Evolutionary conservation across 2,888 invertebrate species (phyloP).

Genomic region (Torymus auratus): DNA sequence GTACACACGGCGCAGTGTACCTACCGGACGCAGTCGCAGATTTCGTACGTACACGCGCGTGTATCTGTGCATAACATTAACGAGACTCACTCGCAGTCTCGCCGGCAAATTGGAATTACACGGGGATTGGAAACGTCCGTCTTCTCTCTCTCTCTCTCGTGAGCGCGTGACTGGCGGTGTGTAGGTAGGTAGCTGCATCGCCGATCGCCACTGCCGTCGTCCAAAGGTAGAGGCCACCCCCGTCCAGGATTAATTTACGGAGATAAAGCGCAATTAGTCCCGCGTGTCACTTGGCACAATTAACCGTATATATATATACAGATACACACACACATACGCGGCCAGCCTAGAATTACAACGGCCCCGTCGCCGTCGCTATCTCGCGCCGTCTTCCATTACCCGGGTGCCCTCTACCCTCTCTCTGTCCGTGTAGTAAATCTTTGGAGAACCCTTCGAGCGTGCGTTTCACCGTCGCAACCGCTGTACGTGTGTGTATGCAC

Average conservation of each 20-base stretch:
- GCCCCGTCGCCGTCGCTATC: background rate
- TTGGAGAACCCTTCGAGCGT: too few species aligned
- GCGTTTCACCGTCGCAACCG: too few species aligned
- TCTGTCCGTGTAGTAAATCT: too few species aligned
- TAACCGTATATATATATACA: constrained; percentile 59
- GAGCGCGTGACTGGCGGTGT: constrained; percentile 53
- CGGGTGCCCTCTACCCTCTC: too few species aligned
- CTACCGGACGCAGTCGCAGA: background rate
- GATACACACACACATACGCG: too few species aligned
- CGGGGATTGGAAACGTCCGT: constrained; percentile 62
- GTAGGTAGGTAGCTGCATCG: too few species aligned
- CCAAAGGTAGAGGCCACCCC: constrained; percentile 13
- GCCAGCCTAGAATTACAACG: constrained; percentile 31
- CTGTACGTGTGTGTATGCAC: background rate
- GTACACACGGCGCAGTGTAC: too few species aligned
- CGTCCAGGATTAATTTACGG: constrained; percentile 69
- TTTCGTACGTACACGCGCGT: constrained; percentile 2
- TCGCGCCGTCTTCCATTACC: constrained; percentile 9
- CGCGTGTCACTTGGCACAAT: constrained; percentile 69
- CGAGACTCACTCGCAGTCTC: constrained; percentile 11
- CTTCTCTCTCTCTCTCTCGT: constrained; percentile 62
- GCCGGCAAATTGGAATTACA: constrained; percentile 58
- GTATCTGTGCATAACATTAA: constrained; percentile 48
- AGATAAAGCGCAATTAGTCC: constrained; percentile 72
- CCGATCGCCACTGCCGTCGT: constrained; percentile 46